A percentile compares a stretch with the other conserved stretches of the same genome.
Conservation (phyloP, 1,140 invertebrate genomes). For the Helicorthomorpha holstii region DNA sequence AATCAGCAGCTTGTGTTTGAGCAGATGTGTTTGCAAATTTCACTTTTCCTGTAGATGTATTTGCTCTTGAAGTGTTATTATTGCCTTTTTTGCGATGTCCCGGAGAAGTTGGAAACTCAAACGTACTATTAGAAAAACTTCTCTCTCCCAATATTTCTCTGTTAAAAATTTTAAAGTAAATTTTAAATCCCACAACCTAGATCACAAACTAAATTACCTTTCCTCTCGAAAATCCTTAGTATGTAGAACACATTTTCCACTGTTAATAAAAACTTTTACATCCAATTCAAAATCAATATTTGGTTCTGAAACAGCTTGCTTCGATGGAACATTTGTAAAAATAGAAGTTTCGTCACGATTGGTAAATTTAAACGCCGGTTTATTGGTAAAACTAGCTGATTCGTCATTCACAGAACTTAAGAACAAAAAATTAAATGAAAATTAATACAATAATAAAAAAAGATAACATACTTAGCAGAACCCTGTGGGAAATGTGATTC, state of each 20-base stretch:
- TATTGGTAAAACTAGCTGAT: no score
- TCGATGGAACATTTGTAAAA: not conserved
- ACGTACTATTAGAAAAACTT: constrained; percentile 49
- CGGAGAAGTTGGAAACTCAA: constrained; percentile 34
- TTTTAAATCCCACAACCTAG: not conserved
- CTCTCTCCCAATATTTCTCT: constrained; percentile 29
- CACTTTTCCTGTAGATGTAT: constrained; percentile 18
- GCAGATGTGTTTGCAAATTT: constrained; percentile 25
- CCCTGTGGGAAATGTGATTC: not conserved
- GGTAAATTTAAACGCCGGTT: not conserved
- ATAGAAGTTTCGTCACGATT: not conserved
- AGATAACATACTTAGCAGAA: no score
- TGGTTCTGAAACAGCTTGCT: constrained; percentile 44
- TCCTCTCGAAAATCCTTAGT: constrained; percentile 69
- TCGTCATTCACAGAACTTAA: no score
- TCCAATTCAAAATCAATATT: constrained; percentile 93
- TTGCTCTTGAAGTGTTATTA: constrained; percentile 16
- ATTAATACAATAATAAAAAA: not conserved
- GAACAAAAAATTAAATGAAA: no score
- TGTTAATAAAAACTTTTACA: constrained; percentile 90
- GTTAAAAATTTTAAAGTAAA: not conserved
- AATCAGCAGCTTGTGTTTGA: constrained; percentile 43
- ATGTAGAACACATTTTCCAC: constrained; percentile 89
- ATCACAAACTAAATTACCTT: constrained; percentile 40
- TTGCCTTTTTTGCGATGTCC: constrained; percentile 13